Percentiles rank a stretch among this genome's conserved stretches.
phyloP scores from a whole-genome alignment of 2,113 vertebrate species.

The Varanus komodoensis region DNA sequence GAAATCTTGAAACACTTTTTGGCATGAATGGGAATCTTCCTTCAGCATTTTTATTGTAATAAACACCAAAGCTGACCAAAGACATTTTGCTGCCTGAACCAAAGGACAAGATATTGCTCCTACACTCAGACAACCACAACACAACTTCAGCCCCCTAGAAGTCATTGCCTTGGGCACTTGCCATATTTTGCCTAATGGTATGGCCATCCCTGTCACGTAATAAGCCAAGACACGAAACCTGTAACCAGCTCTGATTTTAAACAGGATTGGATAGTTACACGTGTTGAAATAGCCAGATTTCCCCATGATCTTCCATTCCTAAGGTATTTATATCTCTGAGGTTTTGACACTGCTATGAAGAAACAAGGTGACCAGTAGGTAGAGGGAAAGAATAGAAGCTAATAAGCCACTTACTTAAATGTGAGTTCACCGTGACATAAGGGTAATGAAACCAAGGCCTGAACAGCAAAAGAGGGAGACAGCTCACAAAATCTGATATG shows the following conservation, averaged over 20 bases:
- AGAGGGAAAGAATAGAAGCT: not conserved
- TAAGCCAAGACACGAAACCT: not conserved
- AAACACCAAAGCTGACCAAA: not conserved
- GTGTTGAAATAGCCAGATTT: not conserved
- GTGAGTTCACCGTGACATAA: not conserved
- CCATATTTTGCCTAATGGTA: too few relatives aligned
- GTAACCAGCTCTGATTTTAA: not conserved
- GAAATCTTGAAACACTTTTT: not conserved
- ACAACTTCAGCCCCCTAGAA: too few relatives aligned
- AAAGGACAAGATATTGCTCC: too few relatives aligned
- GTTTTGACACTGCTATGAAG: not conserved
- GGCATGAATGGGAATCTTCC: not conserved
- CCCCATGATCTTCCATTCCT: not conserved
- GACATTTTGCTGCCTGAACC: too few relatives aligned
- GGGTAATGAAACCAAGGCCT: not conserved
- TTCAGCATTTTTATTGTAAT: not conserved
- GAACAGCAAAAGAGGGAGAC: slow-evolving; percentile 1
- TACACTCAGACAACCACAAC: too few relatives aligned
- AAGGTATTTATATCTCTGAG: not conserved
- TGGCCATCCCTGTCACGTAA: not conserved
- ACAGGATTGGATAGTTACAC: not conserved
- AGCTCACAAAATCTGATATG: not conserved
- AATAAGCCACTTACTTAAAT: not conserved
- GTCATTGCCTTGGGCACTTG: too few relatives aligned
- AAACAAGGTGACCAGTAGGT: not conserved